Evolutionary conservation across 2,888 invertebrate species (phyloP).

Genomic region (Torymus auratus): DNA sequence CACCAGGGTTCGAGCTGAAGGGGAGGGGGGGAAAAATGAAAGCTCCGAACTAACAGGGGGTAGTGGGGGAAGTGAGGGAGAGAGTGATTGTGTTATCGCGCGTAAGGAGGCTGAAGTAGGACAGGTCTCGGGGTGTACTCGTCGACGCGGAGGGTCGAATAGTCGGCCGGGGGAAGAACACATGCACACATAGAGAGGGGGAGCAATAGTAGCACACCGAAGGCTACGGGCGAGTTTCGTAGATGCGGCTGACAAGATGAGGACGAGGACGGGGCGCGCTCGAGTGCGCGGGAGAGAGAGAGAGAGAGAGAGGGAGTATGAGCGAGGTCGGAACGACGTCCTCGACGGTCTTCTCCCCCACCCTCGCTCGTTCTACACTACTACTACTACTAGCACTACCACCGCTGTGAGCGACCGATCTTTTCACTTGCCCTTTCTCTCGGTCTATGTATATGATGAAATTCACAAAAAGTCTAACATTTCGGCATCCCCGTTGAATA

Average conservation of each 20-base stretch:
- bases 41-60: not conserved
- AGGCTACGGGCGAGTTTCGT: conserved; percentile 42
- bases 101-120: conserved; percentile 24
- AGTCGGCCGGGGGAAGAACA: too few species aligned
- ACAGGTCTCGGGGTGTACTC: conserved; percentile 6
- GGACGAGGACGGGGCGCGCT: conserved; percentile 61
- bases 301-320: conserved; percentile 38
- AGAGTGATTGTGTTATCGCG: not conserved
- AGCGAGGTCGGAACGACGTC: conserved; percentile 59
- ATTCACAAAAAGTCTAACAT: too few species aligned
- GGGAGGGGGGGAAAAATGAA: not conserved
- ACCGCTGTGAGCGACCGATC: not conserved
- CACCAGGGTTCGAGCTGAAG: not conserved
- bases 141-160: too few species aligned
- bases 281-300: not conserved
- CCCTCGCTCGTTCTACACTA: not conserved
- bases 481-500: too few species aligned
- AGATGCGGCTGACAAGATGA: conserved; percentile 57
- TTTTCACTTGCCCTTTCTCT: conserved; percentile 53
- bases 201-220: not conserved
- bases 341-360: conserved; percentile 53
- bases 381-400: too few species aligned
- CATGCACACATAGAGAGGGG: too few species aligned
- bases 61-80: not conserved
- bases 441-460: too few species aligned